A percentile compares a stretch with the other conserved stretches of the same genome.
phyloP scores from a whole-genome alignment of 2,113 vertebrate species.

The Notarius lentiginosus region DNA sequence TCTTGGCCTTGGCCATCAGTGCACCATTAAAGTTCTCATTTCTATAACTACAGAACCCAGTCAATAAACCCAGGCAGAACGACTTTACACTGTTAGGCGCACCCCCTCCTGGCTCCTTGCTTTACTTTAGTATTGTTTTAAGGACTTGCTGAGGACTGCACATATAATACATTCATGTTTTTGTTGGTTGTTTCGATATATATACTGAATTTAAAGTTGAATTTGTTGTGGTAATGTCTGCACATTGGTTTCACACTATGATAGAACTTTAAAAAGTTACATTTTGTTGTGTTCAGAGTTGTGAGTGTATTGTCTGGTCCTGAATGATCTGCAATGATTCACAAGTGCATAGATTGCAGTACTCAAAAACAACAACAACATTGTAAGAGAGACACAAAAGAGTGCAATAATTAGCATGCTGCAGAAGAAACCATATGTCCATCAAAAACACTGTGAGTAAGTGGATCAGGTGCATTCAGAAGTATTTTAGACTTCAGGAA shows the following conservation, averaged over 20 bases:
- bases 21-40: neutral
- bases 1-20: neutral
- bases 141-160: neutral
- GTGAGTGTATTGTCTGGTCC: neutral
- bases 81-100: neutral
- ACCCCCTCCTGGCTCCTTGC: neutral
- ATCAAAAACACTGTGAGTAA: neutral
- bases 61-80: neutral
- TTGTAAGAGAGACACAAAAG: neutral
- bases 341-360: neutral
- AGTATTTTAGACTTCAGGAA: neutral
- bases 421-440: neutral
- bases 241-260: neutral
- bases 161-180: neutral
- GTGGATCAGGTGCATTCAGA: neutral
- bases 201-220: neutral
- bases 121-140: neutral
- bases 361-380: neutral
- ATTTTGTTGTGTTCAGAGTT: neutral
- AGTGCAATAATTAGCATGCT: neutral
- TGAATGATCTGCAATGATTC: neutral
- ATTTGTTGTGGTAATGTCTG: neutral
- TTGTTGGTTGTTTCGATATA: neutral
- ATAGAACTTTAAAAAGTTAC: neutral
- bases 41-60: neutral